Conservation (phyloP, 2,113 vertebrate genomes). For the Pelmatolapia mariae region DNA sequence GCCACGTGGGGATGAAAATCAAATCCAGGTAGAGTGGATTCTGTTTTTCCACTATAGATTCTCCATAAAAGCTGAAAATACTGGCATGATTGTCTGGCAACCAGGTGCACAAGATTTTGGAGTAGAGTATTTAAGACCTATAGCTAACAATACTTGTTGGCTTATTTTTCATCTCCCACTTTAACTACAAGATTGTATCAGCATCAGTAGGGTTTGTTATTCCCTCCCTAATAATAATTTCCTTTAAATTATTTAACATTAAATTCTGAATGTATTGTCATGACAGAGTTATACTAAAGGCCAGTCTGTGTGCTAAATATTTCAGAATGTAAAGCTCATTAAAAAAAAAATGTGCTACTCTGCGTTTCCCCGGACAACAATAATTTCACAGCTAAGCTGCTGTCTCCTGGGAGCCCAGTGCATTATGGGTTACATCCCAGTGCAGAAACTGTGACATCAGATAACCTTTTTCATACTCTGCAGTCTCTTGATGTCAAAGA, state of each 20-base stretch:
- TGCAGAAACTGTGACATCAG: conserved; percentile 72
- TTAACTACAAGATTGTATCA: conserved; percentile 70
- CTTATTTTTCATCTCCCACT: conserved; percentile 30
- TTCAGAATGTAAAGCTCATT: background rate
- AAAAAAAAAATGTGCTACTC: background rate
- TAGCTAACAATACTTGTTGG: background rate
- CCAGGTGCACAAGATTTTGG: background rate
- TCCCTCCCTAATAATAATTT: conserved; percentile 32
- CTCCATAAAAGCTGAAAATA: background rate
- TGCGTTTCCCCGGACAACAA: conserved; percentile 65
- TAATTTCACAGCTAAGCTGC: conserved; percentile 71
- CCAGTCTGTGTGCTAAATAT: background rate
- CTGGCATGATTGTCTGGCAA: background rate
- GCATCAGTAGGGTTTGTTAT: conserved; percentile 68
- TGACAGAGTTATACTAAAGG: background rate
- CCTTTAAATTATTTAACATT: background rate
- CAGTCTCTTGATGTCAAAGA: conserved; percentile 68
- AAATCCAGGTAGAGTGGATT: background rate
- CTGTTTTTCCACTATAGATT: background rate
- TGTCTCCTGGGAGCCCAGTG: conserved; percentile 69
- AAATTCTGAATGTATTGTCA: background rate
- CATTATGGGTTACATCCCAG: conserved; percentile 71
- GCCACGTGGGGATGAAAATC: background rate
- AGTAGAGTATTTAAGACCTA: background rate
- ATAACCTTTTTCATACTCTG: conserved; percentile 74